phyloP scores from a whole-genome alignment of 1,140 invertebrate species.

The Penaeus vannamei region DNA sequence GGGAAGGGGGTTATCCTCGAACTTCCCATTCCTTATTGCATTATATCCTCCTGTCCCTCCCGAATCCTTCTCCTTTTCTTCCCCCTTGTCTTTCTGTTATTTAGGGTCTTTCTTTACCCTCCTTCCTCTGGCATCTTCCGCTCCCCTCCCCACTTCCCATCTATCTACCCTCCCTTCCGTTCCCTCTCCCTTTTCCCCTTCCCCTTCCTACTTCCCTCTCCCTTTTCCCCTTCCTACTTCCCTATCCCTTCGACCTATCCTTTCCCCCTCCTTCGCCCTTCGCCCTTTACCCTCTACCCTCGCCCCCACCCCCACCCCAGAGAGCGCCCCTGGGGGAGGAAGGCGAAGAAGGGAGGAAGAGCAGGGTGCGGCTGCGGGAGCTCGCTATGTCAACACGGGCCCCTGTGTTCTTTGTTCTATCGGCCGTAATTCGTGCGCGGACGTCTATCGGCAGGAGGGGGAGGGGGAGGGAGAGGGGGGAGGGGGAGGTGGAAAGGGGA shows the following conservation, averaged over 20 bases:
- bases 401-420: too few relatives aligned
- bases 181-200: slow-evolving; percentile 13
- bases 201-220: neutral
- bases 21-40: slow-evolving; percentile 32
- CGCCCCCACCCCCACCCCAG: neutral
- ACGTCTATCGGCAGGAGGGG: too few relatives aligned
- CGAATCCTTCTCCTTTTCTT: neutral
- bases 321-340: neutral
- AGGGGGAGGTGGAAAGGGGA: too few relatives aligned
- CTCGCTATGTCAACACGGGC: too few relatives aligned
- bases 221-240: too few relatives aligned
- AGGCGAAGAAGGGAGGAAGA: too few relatives aligned
- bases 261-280: neutral
- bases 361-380: too few relatives aligned
- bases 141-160: neutral
- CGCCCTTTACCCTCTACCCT: slow-evolving; percentile 22
- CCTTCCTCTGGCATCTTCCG: slow-evolving; percentile 11
- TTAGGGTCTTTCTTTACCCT: slow-evolving; percentile 3
- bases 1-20: slow-evolving; percentile 23
- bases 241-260: neutral
- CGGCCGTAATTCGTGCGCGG: too few relatives aligned
- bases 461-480: too few relatives aligned
- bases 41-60: slow-evolving; percentile 19
- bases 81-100: neutral
- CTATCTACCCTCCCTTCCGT: slow-evolving; percentile 32